Evolutionary conservation across 2,113 vertebrate species (phyloP), one percentile per base, ranked within the genome.

Genomic region (Ardeotis arabs): DNA sequence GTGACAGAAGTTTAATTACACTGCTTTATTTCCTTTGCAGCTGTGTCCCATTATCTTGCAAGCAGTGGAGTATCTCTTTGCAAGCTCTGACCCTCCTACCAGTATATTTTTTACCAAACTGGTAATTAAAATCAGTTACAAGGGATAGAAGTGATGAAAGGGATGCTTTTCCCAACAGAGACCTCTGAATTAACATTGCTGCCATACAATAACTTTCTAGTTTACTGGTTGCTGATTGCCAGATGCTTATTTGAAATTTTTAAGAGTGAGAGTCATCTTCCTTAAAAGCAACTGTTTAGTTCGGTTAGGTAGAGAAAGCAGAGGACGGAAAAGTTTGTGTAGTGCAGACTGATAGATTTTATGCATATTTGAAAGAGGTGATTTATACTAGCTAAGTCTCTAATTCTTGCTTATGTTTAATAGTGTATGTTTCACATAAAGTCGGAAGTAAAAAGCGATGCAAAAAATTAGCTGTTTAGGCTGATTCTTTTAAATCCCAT

Each of bases 41-140:
- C 95, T 96, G 89, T 75, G 55, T 80, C 66, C 59, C 59, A 94
- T 97, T 97, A 97, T 60, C 62, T 80, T 89, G 62, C 55, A 91
- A 96, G 79, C 79, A 92, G 50, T 84, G 69, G 50, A 37, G 12
- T 90, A 86, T 69, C 82, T 95, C 82, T 87, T 92, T 92, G 73
- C 50, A 95, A 94, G 70, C 87, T 97, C 89, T 97, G 91, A 95
- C 87, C 85, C 70, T 96, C 94, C 93, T 92, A 93, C 84, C 60
- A 87, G 84, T 85, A 93, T 41, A 81, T 69, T 79, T 88, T 82
- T 82, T 33, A 58, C 52, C 53, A 97, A 97, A 95, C 73, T 90
- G 64, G 77, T 87, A 92, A 97, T 96, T 96, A 97, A 68, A 89
- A 74, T 95, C 85, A 93, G 87, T 97, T 96, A 78, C n/a, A 95